Evolutionary conservation across 2,888 invertebrate genomes (phyloP).

Genomic region (Sarcophaga variegata): DNA sequence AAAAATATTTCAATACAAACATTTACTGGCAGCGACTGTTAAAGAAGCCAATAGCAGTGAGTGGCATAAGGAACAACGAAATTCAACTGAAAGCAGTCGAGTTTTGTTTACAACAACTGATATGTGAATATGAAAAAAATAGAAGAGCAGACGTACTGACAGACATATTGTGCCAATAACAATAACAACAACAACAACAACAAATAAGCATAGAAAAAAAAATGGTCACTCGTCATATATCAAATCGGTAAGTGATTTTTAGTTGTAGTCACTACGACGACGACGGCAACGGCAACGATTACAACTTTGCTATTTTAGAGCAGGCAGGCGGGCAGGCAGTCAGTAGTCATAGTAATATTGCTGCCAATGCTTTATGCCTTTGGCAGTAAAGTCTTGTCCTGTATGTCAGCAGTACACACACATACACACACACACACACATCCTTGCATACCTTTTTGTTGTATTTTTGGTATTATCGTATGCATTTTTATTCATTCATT

Average conservation of each 20-base stretch:
- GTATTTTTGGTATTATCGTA: not conserved
- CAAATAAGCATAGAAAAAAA: slow-evolving; percentile 28
- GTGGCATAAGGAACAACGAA: not conserved
- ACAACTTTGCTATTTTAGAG: too few relatives aligned
- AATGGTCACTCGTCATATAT: slow-evolving; percentile 41
- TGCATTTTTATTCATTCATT: not conserved
- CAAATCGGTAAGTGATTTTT: slow-evolving; percentile 51
- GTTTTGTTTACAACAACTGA: slow-evolving; percentile 14
- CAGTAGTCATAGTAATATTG: not conserved
- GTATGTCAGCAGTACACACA: slow-evolving; percentile 14
- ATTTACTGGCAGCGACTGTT: not conserved
- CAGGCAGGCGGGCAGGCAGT: too few relatives aligned
- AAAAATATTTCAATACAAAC: not conserved
- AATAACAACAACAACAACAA: not conserved
- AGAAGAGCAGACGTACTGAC: not conserved
- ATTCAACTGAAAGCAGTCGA: not conserved
- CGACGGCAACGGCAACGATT: too few relatives aligned
- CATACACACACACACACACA: not conserved
- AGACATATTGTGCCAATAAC: not conserved
- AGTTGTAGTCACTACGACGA: slow-evolving; percentile 15
- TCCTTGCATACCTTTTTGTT: not conserved
- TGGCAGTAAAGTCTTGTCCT: slow-evolving; percentile 29
- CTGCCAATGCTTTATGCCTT: not conserved
- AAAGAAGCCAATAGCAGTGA: too few relatives aligned
- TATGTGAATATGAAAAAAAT: not conserved